phyloP scores from a whole-genome alignment of 2,113 vertebrate species.

The Psammodynastes pulverulentus region DNA sequence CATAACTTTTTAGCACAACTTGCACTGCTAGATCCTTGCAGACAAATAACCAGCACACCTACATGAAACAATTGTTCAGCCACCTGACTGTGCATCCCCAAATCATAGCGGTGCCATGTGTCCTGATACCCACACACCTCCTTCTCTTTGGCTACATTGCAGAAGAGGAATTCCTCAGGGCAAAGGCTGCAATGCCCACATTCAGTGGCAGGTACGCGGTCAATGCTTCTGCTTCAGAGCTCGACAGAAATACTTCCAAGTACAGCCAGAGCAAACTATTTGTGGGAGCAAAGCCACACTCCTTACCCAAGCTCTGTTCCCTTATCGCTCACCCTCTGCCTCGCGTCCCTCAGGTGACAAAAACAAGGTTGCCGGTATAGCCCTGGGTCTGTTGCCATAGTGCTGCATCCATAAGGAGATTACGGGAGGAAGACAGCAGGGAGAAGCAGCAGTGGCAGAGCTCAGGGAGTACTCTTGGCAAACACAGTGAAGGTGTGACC shows the following conservation, averaged over 20 bases:
- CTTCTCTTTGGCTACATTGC: conserved; percentile 47
- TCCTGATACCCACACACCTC: conserved; percentile 43
- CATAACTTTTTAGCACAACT: background rate
- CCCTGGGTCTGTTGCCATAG: conserved; percentile 73
- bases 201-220: conserved; percentile 36
- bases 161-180: conserved; percentile 35
- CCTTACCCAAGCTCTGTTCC: background rate
- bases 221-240: conserved; percentile 15
- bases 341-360: conserved; percentile 54
- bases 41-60: conserved; percentile 66
- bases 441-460: conserved; percentile 44
- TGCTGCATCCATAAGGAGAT: conserved; percentile 63
- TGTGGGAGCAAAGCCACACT: conserved; percentile 11
- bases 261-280: conserved; percentile 17
- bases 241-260: conserved; percentile 14
- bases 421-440: conserved; percentile 53
- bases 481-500: conserved; percentile 42
- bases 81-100: conserved; percentile 77
- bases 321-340: conserved; percentile 23
- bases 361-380: conserved; percentile 67
- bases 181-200: conserved; percentile 36
- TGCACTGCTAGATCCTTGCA: conserved; percentile 1
- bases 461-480: conserved; percentile 30
- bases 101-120: conserved; percentile 71
- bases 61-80: conserved; percentile 82